A percentile compares a stretch with the other conserved stretches of the same genome.
These are phyloP conservation scores for Drosophila dives DNA, from an alignment of 2,888 invertebrate species.

Conservation along the genomic window DNA sequence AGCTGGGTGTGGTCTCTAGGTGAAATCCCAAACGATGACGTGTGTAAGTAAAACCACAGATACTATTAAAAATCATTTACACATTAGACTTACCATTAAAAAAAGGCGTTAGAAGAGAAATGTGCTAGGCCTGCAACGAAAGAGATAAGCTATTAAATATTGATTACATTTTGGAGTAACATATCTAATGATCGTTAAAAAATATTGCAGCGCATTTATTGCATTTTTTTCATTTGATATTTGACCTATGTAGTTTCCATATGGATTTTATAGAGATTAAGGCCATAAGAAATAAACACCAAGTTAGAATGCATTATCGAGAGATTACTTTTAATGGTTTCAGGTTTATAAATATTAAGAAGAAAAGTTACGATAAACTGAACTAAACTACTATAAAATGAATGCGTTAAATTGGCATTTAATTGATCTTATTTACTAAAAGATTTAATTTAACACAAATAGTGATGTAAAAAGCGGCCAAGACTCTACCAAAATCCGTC, in stretches of 20 bases:
- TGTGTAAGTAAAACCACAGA: neutral
- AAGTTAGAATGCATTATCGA: neutral
- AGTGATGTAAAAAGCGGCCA: constrained; percentile 34
- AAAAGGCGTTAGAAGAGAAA: constrained; percentile 47
- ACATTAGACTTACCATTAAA: constrained; percentile 54
- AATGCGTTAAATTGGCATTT: constrained; percentile 1
- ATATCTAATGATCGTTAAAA: neutral
- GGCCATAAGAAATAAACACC: neutral
- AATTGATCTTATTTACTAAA: neutral
- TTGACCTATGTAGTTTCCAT: neutral
- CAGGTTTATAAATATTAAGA: neutral
- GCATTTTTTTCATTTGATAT: constrained; percentile 7
- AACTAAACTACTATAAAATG: neutral
- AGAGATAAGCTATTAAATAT: constrained; percentile 27
- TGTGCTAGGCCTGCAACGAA: constrained; percentile 50
- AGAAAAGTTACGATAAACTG: neutral
- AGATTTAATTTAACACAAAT: neutral
- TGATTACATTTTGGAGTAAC: constrained; percentile 26
- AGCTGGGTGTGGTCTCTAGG: constrained; percentile 31
- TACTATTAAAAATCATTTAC: constrained; percentile 16
- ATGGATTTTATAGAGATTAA: neutral
- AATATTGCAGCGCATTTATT: constrained; percentile 8
- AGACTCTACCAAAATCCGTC: constrained; percentile 31
- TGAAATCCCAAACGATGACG: constrained; percentile 21
- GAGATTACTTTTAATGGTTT: neutral